Evolutionary conservation across 2,797 vertebrate genomes (phyloP), one percentile per base, ranked within the genome.

Genomic region (Smutsia temminckii): DNA sequence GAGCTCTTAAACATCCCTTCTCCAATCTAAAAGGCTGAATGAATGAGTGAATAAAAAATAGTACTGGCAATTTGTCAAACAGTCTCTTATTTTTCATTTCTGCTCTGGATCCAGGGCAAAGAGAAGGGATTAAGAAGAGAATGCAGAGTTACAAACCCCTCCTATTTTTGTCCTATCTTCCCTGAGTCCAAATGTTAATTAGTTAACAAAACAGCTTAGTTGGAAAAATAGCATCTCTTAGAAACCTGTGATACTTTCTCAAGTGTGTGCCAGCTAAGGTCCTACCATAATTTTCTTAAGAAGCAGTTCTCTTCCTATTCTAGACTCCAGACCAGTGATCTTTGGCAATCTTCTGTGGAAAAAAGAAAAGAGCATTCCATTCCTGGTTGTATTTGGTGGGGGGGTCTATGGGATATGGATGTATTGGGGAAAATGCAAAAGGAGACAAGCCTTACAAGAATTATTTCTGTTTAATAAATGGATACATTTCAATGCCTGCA

Each of bases 261-360:
- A 72, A 86, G 23, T 75, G 11, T 74, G 53, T 79, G 42, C 66
- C 85, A 64, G 71, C 85, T 46, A 25, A 94, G 9, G 2, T 81
- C 37, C 80, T 79, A 84, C 34, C 61, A 63, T 69, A n/a, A 71
- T 84, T 96, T 96, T 87, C 40, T 94, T 89, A 69, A 63, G 77
- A 63, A 95, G 49, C 34, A 64, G n/a, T 40, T 92, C 72, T 55
- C 40, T 86, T 93, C 40, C 68, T 66, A 71, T 51, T 78, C 89
- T 89, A 42, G 66, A 93, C 97, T 91, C 79, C 79, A 81, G 23
- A 53, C 32, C 29, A 32, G 20, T 16, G 51, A 93, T 32, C 63
- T 89, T 84, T 83, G 77, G 88, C 63, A 92, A 34, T 94, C 3
- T 78, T 6, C 64, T 42, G 61, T 57, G 83, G 61, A 92, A 96